Evolutionary conservation across 2,888 invertebrate species (phyloP).

Genomic region (Agrotis segetum): DNA sequence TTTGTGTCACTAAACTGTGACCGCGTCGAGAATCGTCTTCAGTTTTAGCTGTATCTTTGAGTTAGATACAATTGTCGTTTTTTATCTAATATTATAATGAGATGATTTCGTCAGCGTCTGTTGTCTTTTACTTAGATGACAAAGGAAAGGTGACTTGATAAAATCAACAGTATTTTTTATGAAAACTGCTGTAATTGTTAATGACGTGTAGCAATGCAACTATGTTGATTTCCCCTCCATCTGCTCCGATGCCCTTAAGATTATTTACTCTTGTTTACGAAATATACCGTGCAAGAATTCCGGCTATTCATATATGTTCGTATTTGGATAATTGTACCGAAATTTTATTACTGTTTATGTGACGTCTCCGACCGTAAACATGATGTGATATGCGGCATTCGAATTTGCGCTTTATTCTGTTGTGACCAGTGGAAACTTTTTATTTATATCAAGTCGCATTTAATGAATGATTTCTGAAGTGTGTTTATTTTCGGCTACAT

Average conservation of each 20-base stretch:
- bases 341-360: slow-evolving; percentile 67
- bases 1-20: slow-evolving; percentile 12
- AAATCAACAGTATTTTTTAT: slow-evolving; percentile 62
- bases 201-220: slow-evolving; percentile 69
- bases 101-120: slow-evolving; percentile 48
- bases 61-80: slow-evolving; percentile 20
- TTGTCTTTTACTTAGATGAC: slow-evolving; percentile 51
- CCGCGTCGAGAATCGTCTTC: not conserved
- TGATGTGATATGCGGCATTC: slow-evolving; percentile 32
- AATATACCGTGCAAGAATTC: slow-evolving; percentile 85
- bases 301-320: slow-evolving; percentile 57
- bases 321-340: slow-evolving; percentile 76
- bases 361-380: slow-evolving; percentile 48
- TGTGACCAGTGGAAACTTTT: slow-evolving; percentile 20
- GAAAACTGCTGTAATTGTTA: slow-evolving; percentile 61
- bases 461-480: not conserved
- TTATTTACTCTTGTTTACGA: slow-evolving; percentile 78
- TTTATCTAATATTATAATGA: slow-evolving; percentile 55
- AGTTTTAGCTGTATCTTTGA: slow-evolving; percentile 10
- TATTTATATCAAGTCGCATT: slow-evolving; percentile 1
- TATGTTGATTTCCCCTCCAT: slow-evolving; percentile 73
- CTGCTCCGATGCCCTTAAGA: slow-evolving; percentile 84
- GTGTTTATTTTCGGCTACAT: not conserved
- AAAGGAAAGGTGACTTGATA: slow-evolving; percentile 62
- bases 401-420: slow-evolving; percentile 54